These are phyloP conservation scores for Drosophila cardini DNA, from an alignment of 1,140 invertebrate species.

Conservation along the genomic window DNA sequence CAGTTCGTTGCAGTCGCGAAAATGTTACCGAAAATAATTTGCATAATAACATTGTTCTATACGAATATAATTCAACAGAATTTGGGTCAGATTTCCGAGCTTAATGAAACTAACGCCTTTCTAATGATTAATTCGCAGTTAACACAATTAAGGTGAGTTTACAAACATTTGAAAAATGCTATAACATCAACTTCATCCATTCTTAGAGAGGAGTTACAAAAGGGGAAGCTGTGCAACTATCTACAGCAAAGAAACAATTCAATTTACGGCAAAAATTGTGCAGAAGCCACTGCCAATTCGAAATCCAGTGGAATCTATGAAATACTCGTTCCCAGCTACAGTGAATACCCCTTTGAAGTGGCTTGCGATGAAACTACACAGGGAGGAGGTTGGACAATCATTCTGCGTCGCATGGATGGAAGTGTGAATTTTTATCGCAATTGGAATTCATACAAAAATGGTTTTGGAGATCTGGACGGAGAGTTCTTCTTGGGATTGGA, in stretches of 20 bases:
- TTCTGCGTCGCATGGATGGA: conserved; percentile 84
- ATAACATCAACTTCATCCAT: neutral
- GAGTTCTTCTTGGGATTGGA: conserved; percentile 88
- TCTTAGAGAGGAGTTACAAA: neutral
- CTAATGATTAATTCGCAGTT: no score
- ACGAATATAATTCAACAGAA: neutral
- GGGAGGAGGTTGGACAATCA: neutral
- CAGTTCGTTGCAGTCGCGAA: neutral
- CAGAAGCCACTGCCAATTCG: neutral
- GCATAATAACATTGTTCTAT: neutral
- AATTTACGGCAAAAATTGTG: neutral
- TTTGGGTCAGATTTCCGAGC: neutral
- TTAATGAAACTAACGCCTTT: neutral
- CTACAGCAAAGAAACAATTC: neutral
- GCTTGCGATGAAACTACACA: neutral
- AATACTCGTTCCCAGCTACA: conserved; percentile 1
- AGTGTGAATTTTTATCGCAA: conserved; percentile 87
- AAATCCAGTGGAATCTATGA: neutral
- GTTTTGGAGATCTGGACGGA: conserved; percentile 87
- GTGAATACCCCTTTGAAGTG: neutral
- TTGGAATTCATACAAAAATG: conserved; percentile 87
- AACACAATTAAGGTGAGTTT: no score
- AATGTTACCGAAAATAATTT: neutral
- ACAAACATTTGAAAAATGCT: neutral
- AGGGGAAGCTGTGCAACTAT: neutral